Evolutionary conservation across 2,797 vertebrate genomes (phyloP), one percentile per base, ranked within the genome.

Genomic region (Crocodylus rhombifer): DNA sequence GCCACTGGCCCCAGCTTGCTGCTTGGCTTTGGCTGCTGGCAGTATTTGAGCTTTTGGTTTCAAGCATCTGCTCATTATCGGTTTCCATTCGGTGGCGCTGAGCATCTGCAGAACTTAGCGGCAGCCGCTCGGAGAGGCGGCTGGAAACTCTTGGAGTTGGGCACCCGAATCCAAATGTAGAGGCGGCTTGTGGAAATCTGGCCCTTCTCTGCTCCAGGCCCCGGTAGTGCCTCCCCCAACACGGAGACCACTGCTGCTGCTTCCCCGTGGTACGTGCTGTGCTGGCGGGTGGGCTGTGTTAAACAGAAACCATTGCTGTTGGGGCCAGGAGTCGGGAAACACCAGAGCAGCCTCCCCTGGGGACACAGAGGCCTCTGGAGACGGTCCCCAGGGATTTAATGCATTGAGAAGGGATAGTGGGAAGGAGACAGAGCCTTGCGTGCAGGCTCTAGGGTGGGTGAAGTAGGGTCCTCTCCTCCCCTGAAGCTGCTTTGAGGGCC

Each of bases 131-230:
- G 57, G 11, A 20, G 63, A 58, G 28, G 62, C 1, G 42, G 42
- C 63, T n/a, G 11, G 30, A 30, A 28, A 2, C 21, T 0, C 25
- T 18, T 17, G 4, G 2, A 25, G 56, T 1, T 7, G 36, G 74
- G 1, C 1, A 0, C 0, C 3, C 0, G 4, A 21, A 12, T 77
- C 4, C 4, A 12, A 51, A 51, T 10, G 42, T 51, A 51, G 4
- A 42, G 23, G 15, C 26, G 9, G 58, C 61, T 67, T 0, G 1
- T 4, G 28, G 1, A 20, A 63, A 5, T 21, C 62, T 7, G 42
- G 4, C 0, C 4, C 1, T 0, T 15, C 21, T 1, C 15, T 0
- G 5, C 26, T 26, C 61, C 16, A 5, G 25, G 87, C 80, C 4
- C 55, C 0, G 3, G 25, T 4, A 58, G 69, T 51, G 42, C 42